These are phyloP conservation scores for Parotocinclus haroldoi DNA, from an alignment of 2,797 vertebrate genomes.

Conservation along the genomic window DNA sequence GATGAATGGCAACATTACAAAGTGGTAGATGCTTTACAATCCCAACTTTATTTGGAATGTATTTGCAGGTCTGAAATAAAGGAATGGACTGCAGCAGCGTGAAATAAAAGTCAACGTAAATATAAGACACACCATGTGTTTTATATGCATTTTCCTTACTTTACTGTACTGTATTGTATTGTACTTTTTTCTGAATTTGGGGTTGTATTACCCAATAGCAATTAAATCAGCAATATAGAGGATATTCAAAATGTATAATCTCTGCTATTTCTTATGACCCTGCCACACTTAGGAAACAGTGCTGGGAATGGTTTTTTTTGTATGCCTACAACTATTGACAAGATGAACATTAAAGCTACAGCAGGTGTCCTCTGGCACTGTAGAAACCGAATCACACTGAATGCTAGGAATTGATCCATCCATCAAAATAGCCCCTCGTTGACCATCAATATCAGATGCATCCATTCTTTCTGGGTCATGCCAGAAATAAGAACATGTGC, in stretches of 20 bases:
- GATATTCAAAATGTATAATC: conserved; percentile 28
- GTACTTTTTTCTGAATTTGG: no score
- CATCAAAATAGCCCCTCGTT: conserved; percentile 80
- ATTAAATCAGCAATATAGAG: conserved; percentile 3
- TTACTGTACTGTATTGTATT: no score
- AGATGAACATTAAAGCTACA: conserved; percentile 48
- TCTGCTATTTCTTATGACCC: conserved; percentile 3
- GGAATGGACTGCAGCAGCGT: no score
- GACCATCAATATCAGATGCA: conserved; percentile 79
- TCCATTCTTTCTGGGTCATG: conserved; percentile 44
- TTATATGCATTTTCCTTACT: no score
- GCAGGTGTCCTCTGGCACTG: conserved; percentile 49
- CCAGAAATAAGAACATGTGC: neutral
- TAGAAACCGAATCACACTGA: conserved; percentile 56
- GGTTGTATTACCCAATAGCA: no score
- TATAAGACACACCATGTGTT: no score
- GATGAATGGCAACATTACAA: no score
- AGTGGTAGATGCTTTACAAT: no score
- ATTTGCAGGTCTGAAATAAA: no score
- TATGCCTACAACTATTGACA: conserved; percentile 45
- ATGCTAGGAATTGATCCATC: conserved; percentile 73
- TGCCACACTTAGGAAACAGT: conserved; percentile 4
- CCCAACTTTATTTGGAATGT: no score
- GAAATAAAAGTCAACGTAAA: no score
- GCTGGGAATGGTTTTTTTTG: conserved; percentile 21